These are phyloP conservation scores for Conops quadrifasciatus DNA, from an alignment of 2,888 invertebrate genomes.

Conservation along the genomic window DNA sequence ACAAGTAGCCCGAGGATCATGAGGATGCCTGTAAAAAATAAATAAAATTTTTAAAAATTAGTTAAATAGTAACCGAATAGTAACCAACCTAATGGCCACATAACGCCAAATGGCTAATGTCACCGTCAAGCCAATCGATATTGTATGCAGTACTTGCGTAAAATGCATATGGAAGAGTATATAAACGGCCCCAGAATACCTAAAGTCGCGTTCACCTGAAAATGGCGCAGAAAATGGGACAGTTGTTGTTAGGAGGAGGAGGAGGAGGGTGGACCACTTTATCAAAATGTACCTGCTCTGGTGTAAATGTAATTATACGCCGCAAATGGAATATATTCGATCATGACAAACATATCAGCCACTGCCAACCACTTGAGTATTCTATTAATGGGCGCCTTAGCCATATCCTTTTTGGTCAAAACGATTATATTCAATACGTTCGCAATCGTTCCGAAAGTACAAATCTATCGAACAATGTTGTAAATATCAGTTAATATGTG, in stretches of 20 bases:
- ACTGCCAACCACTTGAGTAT: constrained; percentile 85
- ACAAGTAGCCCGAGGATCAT: constrained; percentile 78
- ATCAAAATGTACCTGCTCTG: constrained; percentile 67
- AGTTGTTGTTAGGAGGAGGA: background rate
- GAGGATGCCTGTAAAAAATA: constrained; percentile 74
- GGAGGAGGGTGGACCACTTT: background rate
- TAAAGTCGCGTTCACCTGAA: constrained; percentile 84
- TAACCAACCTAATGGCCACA: constrained; percentile 77
- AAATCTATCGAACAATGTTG: constrained; percentile 69
- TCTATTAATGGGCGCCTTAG: constrained; percentile 84
- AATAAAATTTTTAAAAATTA: constrained; percentile 36
- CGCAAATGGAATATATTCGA: constrained; percentile 83
- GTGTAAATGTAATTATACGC: constrained; percentile 73
- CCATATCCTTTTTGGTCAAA: constrained; percentile 82
- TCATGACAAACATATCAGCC: constrained; percentile 89
- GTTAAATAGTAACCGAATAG: constrained; percentile 39
- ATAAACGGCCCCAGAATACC: constrained; percentile 84
- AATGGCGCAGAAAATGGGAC: background rate
- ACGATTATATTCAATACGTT: constrained; percentile 89
- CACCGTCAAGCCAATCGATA: constrained; percentile 92
- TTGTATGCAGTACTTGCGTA: constrained; percentile 86
- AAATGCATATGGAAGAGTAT: constrained; percentile 89
- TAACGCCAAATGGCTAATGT: constrained; percentile 92
- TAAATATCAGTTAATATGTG: no score
- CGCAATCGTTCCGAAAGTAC: constrained; percentile 85